Evolutionary conservation across 2,888 invertebrate species (phyloP), one percentile per base, ranked within the genome.

Genomic region (Lasioglossum calceatum): DNA sequence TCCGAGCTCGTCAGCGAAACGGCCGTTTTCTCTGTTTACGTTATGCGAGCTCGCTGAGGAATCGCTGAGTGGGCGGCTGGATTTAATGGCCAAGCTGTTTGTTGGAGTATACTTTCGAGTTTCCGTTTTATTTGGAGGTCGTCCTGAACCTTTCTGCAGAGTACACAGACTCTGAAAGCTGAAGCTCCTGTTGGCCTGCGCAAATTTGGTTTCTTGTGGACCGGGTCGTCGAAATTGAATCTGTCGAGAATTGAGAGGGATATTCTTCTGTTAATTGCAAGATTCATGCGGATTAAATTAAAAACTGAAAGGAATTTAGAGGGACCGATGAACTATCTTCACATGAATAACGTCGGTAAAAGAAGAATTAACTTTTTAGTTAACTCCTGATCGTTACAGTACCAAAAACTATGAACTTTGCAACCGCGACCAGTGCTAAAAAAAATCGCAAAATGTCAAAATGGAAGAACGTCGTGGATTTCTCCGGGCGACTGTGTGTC

Each of bases 401-500:
- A 7, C 0, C 50, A 19, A 50, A 19, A 0, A 19, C 50, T 19
- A 7, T 19, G 19, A 7, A 50, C 50, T 19, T 19, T 50, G 50
- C 2, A 50, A 50, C 47, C 47, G 47, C 3, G 47, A 16, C 0
- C 5, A 4, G 50, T 54, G 23, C 23, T 54, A 0, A 8, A 54
- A 54, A 44, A 54, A 23, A 23, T 54, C 2, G 54, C 54, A 8
- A 50, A 50, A 50, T 50, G 50, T 50, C 50, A 19, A 19, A 50
- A 50, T 19, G 1, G 19, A 19, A 50, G 54, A 54, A 61, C 61
- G 16, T 14, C 4, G 36, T 47, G 44, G 61, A 71, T 73, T 81
- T 67, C 70, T 50, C 36, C 16, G 64, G 76, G 85, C 73, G 67
- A 14, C 36, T 67, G 67, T 72, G 85, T 81, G 77, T 86, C 86